These are phyloP conservation scores for Larimichthys polyactis DNA, from an alignment of 2,113 vertebrate genomes.

Conservation along the genomic window DNA sequence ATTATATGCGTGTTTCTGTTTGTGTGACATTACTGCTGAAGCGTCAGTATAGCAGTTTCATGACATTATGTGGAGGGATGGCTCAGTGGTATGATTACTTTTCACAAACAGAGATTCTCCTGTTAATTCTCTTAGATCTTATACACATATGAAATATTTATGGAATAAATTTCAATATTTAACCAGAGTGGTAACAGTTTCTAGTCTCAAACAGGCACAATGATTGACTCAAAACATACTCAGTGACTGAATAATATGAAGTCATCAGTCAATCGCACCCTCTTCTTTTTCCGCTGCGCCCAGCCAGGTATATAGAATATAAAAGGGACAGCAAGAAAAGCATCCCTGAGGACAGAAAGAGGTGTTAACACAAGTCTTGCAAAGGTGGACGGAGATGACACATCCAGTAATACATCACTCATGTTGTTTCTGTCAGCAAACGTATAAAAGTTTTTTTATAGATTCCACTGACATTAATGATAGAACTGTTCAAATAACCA, in stretches of 20 bases:
- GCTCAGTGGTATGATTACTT: too few species aligned
- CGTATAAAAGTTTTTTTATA: neutral
- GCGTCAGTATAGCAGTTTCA: neutral
- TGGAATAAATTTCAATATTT: neutral
- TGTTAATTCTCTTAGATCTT: neutral
- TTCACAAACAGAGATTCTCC: too few species aligned
- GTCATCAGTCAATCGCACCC: neutral
- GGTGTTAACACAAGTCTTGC: neutral
- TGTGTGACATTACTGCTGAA: neutral
- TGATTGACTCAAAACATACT: constrained; percentile 1
- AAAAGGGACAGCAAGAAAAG: neutral
- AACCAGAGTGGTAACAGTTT: neutral
- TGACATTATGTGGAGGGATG: neutral
- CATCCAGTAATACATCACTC: neutral
- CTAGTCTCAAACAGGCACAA: neutral
- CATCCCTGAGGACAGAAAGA: neutral
- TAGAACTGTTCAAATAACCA: neutral
- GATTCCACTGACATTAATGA: neutral
- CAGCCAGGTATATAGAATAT: neutral
- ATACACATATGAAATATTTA: neutral
- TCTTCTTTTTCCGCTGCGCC: neutral
- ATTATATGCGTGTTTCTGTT: neutral
- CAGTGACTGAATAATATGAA: neutral
- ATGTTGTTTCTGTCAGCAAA: neutral
- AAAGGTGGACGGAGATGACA: neutral